Evolutionary conservation across 2,888 invertebrate species (phyloP).

Genomic region (Nemoura dubitans): DNA sequence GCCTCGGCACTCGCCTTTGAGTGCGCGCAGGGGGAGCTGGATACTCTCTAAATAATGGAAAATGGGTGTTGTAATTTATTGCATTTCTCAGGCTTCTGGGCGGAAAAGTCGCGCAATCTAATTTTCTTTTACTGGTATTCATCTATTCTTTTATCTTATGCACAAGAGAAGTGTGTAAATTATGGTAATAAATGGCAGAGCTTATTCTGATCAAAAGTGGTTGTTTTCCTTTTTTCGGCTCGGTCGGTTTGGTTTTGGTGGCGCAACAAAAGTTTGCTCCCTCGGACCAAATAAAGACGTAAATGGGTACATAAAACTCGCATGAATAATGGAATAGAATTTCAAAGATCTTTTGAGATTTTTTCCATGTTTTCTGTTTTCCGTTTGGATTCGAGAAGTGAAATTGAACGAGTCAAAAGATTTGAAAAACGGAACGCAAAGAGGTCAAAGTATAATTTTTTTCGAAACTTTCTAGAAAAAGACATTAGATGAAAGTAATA

Average conservation of each 20-base stretch:
- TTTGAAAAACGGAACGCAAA: not conserved
- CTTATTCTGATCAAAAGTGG: constrained; percentile 37
- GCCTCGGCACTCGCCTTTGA: no score
- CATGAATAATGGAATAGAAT: constrained; percentile 39
- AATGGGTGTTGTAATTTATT: constrained; percentile 4
- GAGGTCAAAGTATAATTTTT: not conserved
- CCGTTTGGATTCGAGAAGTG: constrained; percentile 10
- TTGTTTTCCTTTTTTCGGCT: constrained; percentile 12
- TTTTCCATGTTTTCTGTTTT: constrained; percentile 37
- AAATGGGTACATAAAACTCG: constrained; percentile 27
- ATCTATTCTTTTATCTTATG: constrained; percentile 20
- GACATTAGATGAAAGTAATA: not conserved
- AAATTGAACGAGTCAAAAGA: constrained; percentile 15
- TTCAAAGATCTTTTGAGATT: constrained; percentile 38
- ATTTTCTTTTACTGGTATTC: constrained; percentile 23
- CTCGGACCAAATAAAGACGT: constrained; percentile 38
- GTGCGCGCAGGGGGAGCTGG: not conserved
- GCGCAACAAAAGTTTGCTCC: constrained; percentile 23
- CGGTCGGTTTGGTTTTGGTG: not conserved
- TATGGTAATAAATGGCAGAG: constrained; percentile 28
- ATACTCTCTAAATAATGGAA: constrained; percentile 7
- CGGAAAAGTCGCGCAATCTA: constrained; percentile 12
- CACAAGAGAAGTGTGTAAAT: constrained; percentile 23
- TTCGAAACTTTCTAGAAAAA: constrained; percentile 3
- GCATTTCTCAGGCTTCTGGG: not conserved